Base-by-base conservation (phyloP, 2,888 invertebrate species). In the Ophioninae sp. region DNA sequence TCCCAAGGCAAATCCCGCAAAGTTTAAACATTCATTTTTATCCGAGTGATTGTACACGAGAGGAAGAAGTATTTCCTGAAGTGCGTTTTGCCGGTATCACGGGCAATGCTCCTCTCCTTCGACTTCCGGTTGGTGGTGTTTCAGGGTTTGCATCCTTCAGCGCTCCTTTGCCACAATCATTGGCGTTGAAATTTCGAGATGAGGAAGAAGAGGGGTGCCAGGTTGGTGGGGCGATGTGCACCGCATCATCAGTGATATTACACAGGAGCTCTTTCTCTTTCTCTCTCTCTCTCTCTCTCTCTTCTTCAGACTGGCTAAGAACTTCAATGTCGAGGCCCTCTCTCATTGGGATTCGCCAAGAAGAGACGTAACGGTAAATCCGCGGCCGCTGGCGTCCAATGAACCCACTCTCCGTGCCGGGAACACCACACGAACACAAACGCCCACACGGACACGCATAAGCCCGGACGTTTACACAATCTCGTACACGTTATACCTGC, bases 301-400 rank as follows among this genome's bases (percentile, higher is more conserved):
- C 50, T 62, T 41, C 21, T 50, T 56, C 78, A 59, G 74, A 50
- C 82, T 76, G 72, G 79, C 82, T 62, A 74, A 44, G 68, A 79
- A 79, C 79, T 84, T 79, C 72, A 65, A 79, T 59, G 79, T 74
- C 62, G 74, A 76, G 64, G 74, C 77, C 77, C 81, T 76, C 78
- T 78, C 82, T 87, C 87, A 86, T 87, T 88, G 90, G 89, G 92
- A 92, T 92, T 92, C 90, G 92, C 91, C 91, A 92, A 91, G 92
- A 92, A 92, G 91, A 91, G 86, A 86, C 70, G 86, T 92, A 93
- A 93, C 93, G 93, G 93, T 93, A 93, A 90, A 92, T 90, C 91
- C 89, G 92, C 93, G 93, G 93, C 93, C 93, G 93, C 90, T 89
- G 91, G 92, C 92, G 93, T 93, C 93, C 93, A 93, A 93, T 93